Evolutionary conservation across 2,113 vertebrate genomes (phyloP), one percentile per base, ranked within the genome.

Genomic region (Martes martes): DNA sequence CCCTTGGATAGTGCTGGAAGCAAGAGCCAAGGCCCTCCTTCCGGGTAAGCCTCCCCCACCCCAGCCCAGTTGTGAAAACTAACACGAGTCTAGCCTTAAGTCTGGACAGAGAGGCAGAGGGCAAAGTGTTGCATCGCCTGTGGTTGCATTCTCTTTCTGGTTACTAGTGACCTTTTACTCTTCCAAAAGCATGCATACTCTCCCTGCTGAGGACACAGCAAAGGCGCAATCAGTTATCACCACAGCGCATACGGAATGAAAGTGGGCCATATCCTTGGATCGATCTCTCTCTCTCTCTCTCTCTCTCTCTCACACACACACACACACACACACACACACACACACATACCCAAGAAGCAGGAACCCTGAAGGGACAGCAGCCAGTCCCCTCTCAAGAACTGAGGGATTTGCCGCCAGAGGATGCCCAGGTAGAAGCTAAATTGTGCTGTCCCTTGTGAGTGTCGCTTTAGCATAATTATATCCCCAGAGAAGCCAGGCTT

Each of bases 391-490:
- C 3, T 1, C 47, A 84, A 92, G 33, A 89, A 95, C 1, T 9
- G 15, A 96, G 71, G 57, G 59, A 50, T 78, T 36, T 63, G 65
- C 80, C 85, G 76, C 50, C 80, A 96, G 63, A 81, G 73, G 87
- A 91, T 16, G 39, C 84, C 95, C 91, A 96, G 93, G 95, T 92
- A 95, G 80, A 80, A 61, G 55, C 18, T 31, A 90, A 92, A 67
- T 73, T 2, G 0, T 18, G 1, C 57, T 33, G 31, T 96, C 93
- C 95, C 98, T 90, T 50, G 59, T 82, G 95, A 94, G 65, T 89
- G 47, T 28, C 2, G 0, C 84, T 97, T 98, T 97, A 97, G 92
- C 76, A 91, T 97, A 98, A 96, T 98, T 88, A 94, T 59, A 69
- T 94, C 97, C 96, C 96, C 63, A 55, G 97, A 95, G 97, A 90